Evolutionary conservation across 2,888 invertebrate species (phyloP), one percentile per base, ranked within the genome.

Genomic region (Synergus umbraculus): DNA sequence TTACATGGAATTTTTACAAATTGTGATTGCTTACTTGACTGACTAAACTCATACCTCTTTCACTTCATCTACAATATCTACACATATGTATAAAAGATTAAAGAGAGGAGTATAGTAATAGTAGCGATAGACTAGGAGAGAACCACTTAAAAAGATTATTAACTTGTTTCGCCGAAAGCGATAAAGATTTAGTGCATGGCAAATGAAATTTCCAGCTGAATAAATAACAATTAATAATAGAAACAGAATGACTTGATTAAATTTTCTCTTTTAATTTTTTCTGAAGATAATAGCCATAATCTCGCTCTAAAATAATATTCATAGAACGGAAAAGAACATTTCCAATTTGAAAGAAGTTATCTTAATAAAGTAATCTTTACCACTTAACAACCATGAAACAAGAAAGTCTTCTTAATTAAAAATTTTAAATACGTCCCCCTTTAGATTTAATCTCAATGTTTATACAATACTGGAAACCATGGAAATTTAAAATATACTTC

Each of bases 21-120:
- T 37, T 37, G 37, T 37, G 5, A 37, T 37, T 37, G 5, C 37
- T 37, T 37, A 37, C 37, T 37, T 22, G 46, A 5, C 46, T 46
- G 67, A 49, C 67, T 69, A 46, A 18, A 46, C 46, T 69, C 46
- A 22, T 15, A 69, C 46, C 67, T 69, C 46, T 49, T 69, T 66
- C 65, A 66, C 65, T 66, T 43, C 9, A 66, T 41, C 65, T 43
- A 66, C n/a, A 66, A 66, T 41, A n/a, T n/a, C n/a, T 66, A 10
- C 41, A 41, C 1, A 12, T 43, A 41, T 65, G n/a, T 41, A 65
- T n/a, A 41, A 41, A 64, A 65, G 65, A 65, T n/a, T 41, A n/a
- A 65, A 41, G 37, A 37, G 41, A 46, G 9, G 9, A 22, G 22
- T 29, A 29, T 29, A 29, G 29, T 29, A 29, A 29, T 29, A 29